Evolutionary conservation across 2,113 vertebrate species (phyloP), one percentile per base, ranked within the genome.

Genomic region (Proteles cristata): DNA sequence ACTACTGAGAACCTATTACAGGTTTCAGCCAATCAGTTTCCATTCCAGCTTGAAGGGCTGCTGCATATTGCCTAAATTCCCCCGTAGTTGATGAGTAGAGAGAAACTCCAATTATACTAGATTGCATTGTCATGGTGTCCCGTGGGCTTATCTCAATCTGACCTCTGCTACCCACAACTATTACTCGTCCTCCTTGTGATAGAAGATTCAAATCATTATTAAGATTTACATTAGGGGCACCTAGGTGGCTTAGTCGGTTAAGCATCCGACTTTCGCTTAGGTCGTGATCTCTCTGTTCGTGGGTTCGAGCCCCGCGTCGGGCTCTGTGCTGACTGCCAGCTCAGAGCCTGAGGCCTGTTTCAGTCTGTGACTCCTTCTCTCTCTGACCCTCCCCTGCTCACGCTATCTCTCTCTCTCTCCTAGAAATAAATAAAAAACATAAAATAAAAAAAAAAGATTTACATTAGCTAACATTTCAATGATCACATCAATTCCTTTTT

Each of bases 381-480:
- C n/a, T n/a, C n/a, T n/a, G n/a, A n/a, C n/a, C n/a, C n/a, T n/a
- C n/a, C n/a, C n/a, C n/a, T n/a, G n/a, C n/a, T n/a, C n/a, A n/a
- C n/a, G n/a, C n/a, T n/a, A n/a, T n/a, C n/a, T n/a, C n/a, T n/a
- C n/a, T n/a, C n/a, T n/a, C n/a, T n/a, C n/a, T n/a, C n/a, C n/a
- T n/a, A n/a, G n/a, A n/a, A n/a, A n/a, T n/a, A n/a, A n/a, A n/a
- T n/a, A n/a, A n/a, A n/a, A n/a, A n/a, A n/a, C n/a, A n/a, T n/a
- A n/a, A n/a, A n/a, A n/a, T n/a, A n/a, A n/a, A n/a, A n/a, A n/a
- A n/a, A n/a, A n/a, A 35, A 99, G 99, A 97, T 99, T 99, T 80
- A 99, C 65, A 11, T 99, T 99, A 0, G 99, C 99, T 96, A 99
- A 97, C 99, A 99, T 99, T 98, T 99, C 99, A 92, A 99, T 96